phyloP scores from a whole-genome alignment of 2,888 invertebrate species.

The Chirona hameri region DNA sequence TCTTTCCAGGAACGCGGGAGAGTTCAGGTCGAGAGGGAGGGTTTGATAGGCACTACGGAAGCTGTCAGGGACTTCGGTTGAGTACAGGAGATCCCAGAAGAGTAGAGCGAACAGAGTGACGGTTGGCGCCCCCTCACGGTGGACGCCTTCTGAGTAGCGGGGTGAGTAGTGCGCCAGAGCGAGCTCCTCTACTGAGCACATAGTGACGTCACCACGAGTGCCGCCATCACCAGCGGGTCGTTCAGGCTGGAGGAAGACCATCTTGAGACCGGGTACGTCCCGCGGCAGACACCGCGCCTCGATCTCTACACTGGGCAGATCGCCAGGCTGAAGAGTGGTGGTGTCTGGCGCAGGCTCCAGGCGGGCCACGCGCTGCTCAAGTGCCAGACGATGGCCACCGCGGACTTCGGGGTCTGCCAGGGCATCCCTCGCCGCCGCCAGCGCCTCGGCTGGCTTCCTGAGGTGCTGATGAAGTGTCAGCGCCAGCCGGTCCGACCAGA shows the following conservation, averaged over 20 bases:
- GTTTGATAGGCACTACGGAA: conserved; percentile 59
- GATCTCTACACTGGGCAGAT: conserved; percentile 41
- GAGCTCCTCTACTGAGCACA: conserved; percentile 56
- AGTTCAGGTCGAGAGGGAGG: conserved; percentile 68
- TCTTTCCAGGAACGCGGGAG: conserved; percentile 62
- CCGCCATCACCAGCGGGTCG: conserved; percentile 41
- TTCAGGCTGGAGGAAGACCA: conserved; percentile 43
- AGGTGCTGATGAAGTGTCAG: conserved; percentile 58
- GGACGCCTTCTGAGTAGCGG: conserved; percentile 56
- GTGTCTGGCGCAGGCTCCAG: background rate
- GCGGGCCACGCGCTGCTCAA: conserved; percentile 48
- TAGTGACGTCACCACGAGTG: conserved; percentile 44
- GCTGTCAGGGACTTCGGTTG: conserved; percentile 56
- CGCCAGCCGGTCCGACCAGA: conserved; percentile 61
- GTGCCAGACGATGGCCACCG: conserved; percentile 47
- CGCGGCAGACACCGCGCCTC: conserved; percentile 43
- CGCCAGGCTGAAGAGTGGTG: background rate
- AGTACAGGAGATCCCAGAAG: conserved; percentile 76
- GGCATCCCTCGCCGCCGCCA: conserved; percentile 45
- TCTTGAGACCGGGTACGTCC: conserved; percentile 43
- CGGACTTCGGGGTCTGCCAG: conserved; percentile 47
- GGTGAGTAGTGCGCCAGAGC: conserved; percentile 54
- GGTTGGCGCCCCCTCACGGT: conserved; percentile 66
- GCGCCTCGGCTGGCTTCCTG: conserved; percentile 48
- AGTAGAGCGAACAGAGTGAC: conserved; percentile 61